Conservation (phyloP, 2,888 invertebrate species). For the Calameuta idolon region DNA sequence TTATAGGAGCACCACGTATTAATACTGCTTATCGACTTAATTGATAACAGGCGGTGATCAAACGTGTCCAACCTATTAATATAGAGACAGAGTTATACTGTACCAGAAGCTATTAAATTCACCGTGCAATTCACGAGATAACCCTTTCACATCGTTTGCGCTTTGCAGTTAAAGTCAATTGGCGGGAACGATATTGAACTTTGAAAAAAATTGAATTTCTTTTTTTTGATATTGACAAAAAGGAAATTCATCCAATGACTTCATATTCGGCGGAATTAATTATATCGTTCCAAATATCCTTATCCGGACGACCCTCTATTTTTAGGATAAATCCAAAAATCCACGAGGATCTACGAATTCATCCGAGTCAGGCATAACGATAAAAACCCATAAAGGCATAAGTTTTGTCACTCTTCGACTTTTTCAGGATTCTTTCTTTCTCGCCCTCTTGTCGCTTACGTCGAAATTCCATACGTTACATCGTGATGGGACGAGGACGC, state of each 20-base stretch:
- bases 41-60: slow-evolving; percentile 36
- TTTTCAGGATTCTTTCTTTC: not conserved
- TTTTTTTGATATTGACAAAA: not conserved
- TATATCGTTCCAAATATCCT: not conserved
- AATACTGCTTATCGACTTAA: slow-evolving; percentile 51
- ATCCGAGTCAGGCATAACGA: not conserved
- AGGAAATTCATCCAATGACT: not conserved
- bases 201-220: not conserved
- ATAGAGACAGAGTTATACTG: not conserved
- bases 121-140: not conserved
- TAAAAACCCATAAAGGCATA: not conserved
- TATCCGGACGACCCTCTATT: not conserved
- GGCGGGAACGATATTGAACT: not conserved
- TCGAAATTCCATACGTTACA: not conserved
- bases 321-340: not conserved
- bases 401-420: not conserved
- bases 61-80: slow-evolving; percentile 2
- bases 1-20: slow-evolving; percentile 30
- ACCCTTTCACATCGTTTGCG: not conserved
- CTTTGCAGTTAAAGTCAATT: not conserved
- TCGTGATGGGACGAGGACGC: not conserved
- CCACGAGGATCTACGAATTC: not conserved
- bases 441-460: not conserved
- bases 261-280: not conserved
- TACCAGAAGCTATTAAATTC: not conserved